Base-by-base conservation (phyloP, 2,113 vertebrate genomes). In the Salvelinus sp. region DNA sequence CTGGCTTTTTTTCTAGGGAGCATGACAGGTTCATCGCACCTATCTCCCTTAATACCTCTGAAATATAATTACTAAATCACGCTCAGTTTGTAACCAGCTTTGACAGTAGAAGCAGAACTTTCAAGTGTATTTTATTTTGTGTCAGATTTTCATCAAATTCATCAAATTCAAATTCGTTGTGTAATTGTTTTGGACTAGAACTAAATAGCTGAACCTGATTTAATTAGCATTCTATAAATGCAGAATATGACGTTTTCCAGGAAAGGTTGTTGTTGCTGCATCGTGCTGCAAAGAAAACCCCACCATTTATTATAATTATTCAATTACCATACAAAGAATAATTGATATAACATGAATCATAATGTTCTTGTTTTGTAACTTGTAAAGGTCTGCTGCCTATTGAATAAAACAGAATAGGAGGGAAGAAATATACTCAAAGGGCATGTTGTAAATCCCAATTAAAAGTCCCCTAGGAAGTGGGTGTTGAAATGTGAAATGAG, bases 141-240 rank as follows among this genome's bases (percentile, higher is more conserved):
- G 33, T n/a, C 60, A 48, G 12, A 54, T 73, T 76, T 44, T 76
- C 20, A 58, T 58, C 10, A 22, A 3, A 60, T 72, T 7, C 22
- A 20, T n/a, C 22, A 69, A 60, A 70, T 33, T 33, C 30, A 33
- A 33, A 33, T 33, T 33, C 38, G 70, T 80, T 9, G 30, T 1
- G 27, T 70, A 25, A 69, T 72, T 30, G 57, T 73, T 63, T 70
- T 4, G 25, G 58, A 33, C 64, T 60, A 78, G 67, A 69, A 54
- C 74, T 28, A 63, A 74, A 76, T 74, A 48, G 16, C 60, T 68
- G 18, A 67, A 50, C 60, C 60, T 58, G 54, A 58, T 73, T 78
- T 74, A 69, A 80, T 79, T 67, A 75, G 12, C 6, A 67, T 28
- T 44, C 65, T 84, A 68, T 68, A 77, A 82, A 76, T 10, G 63